phyloP scores from a whole-genome alignment of 2,888 invertebrate species.

The Epinotia nisella region DNA sequence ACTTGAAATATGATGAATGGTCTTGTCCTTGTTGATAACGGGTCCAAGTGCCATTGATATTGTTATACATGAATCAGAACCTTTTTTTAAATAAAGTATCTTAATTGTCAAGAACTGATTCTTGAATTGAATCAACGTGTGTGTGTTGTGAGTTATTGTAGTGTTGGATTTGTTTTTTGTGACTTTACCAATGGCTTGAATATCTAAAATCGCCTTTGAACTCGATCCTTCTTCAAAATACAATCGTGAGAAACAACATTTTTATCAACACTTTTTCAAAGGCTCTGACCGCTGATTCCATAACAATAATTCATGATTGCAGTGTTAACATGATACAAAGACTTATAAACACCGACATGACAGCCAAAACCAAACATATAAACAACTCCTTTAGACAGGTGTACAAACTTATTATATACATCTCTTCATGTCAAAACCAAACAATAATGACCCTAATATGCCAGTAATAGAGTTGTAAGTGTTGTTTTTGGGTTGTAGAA shows the following conservation, averaged over 20 bases:
- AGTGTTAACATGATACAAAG: slow-evolving; percentile 53
- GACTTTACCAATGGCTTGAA: too few relatives aligned
- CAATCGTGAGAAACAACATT: slow-evolving; percentile 4
- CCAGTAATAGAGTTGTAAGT: slow-evolving; percentile 46
- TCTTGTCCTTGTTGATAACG: neutral
- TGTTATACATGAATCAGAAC: neutral
- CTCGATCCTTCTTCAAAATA: neutral
- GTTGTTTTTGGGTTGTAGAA: slow-evolving; percentile 38
- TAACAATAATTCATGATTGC: slow-evolving; percentile 31
- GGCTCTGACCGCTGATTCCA: slow-evolving; percentile 1
- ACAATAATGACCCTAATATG: slow-evolving; percentile 45
- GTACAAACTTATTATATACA: slow-evolving; percentile 36
- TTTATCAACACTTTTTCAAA: slow-evolving; percentile 8
- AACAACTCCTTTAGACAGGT: slow-evolving; percentile 57
- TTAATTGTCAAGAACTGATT: neutral
- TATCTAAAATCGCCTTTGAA: neutral
- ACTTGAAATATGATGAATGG: slow-evolving; percentile 39
- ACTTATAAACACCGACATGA: slow-evolving; percentile 70
- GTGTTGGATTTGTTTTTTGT: too few relatives aligned
- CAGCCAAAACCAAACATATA: slow-evolving; percentile 59
- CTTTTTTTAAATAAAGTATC: neutral
- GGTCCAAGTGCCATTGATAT: neutral
- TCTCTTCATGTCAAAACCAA: neutral
- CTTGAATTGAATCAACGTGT: neutral
- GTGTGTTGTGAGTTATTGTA: neutral